Base-by-base conservation (phyloP, 2,797 vertebrate species). In the Echeneis naucrates region DNA sequence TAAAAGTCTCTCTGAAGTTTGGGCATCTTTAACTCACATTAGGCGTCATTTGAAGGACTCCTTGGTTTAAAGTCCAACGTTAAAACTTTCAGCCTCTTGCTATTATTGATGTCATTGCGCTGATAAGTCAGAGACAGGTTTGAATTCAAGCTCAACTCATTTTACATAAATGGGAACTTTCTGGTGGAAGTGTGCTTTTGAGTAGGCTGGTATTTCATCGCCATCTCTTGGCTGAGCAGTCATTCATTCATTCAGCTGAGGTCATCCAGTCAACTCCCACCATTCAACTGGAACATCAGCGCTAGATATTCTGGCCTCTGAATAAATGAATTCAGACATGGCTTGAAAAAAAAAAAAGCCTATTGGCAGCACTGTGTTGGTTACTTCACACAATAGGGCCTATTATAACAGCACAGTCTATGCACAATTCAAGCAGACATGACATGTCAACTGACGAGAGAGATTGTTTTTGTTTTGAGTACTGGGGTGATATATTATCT, bases 261-360 rank as follows among this genome's bases (percentile, higher is more conserved):
- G 57, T 85, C 74, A 83, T 62, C 71, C 51, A 74, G 47, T 61
- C 69, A 63, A 74, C 63, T 82, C 81, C 68, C 78, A 80, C 56
- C 44, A 17, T 69, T 52, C 54, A 76, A 35, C 48, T 69, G 37
- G 69, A 64, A 61, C 63, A 47, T 74, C 70, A 68, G 33, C 66
- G 27, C 38, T 68, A 54, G 62, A 75, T 80, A 57, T 84, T 77
- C 68, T 78, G 67, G 62, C 68, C 52, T 77, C 58, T 52, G 72
- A 77, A 77, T 66, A 73, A 66, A 66, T 33, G 12, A 68, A 78
- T 77, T 78, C 35, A 54, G 68, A 62, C 74, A 33, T 32, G 53
- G 52, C 19, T 17, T 17, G 19, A 42, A 42, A 45, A 44, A 44
- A 42, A 42, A 37, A 40, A 45, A 77, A 45, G 30, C 3, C 16